Base-by-base conservation (phyloP, 2,797 vertebrate species). In the Xenops minutus region DNA sequence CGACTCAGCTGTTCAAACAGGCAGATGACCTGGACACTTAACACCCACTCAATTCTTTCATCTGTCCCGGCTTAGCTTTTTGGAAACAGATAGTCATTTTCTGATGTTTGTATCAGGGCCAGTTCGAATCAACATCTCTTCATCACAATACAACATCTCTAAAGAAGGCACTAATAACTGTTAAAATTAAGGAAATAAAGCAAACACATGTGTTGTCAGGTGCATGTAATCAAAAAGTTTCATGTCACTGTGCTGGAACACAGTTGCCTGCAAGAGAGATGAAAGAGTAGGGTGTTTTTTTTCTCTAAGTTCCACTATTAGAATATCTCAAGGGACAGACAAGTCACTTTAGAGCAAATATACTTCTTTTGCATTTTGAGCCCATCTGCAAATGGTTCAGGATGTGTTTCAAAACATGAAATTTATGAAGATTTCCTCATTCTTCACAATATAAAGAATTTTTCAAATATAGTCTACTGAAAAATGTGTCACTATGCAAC, bases 1-100 rank as follows among this genome's bases (percentile, higher is more conserved):
- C 4, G 1, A 15, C 34, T 85, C 92, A 95, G 91, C 89, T 96
- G 93, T 94, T 71, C 74, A 93, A 94, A 96, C 89, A 95, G 10
- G 0, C 34, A 71, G 23, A 26, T 85, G 93, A 79, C 63, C 55
- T 22, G 71, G 36, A 56, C 51, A 92, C 32, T 81, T 69, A 49
- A 78, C 37, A 88, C 32, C 29, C 64, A 11, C 43, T 63, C 69
- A 62, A 6, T 58, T 43, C 23, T 92, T 76, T 83, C 10, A 41
- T 73, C 55, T 77, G 43, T 21, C 61, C 19, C 0, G 1, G 14
- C 46, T 92, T 12, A 54, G 26, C 27, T 39, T 80, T 66, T 59
- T 24, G 34, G 73, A 78, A 96, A 54, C 30, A 82, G 12, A 8
- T 49, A 13, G 72, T 76, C 8, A 10, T 83, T 85, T 76, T 64